These are phyloP conservation scores for Oscheius sp. DNA, from an alignment of 2,888 invertebrate genomes.

Conservation along the genomic window DNA sequence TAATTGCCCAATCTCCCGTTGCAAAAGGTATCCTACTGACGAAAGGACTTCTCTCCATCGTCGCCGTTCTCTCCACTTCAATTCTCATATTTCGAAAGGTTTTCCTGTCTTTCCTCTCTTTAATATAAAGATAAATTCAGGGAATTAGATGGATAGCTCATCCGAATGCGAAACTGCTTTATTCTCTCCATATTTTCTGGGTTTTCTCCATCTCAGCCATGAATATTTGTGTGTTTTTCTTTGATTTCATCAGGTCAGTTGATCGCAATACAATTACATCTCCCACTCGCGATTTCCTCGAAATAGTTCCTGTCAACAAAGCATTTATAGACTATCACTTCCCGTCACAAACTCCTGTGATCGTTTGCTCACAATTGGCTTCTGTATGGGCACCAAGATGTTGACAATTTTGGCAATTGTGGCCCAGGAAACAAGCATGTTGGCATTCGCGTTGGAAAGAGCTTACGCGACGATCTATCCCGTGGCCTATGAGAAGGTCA, in stretches of 20 bases:
- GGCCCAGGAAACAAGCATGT: slow-evolving; percentile 5
- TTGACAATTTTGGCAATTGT: not conserved
- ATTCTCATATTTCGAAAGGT: not conserved
- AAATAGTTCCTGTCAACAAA: not conserved
- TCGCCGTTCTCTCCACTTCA: not conserved
- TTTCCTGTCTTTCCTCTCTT: not conserved
- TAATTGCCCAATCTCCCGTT: not conserved
- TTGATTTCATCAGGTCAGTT: not conserved
- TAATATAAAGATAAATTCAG: not conserved
- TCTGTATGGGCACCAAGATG: slow-evolving; percentile 12
- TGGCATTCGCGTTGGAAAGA: slow-evolving; percentile 11
- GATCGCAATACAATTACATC: no score
- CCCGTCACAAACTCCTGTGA: not conserved
- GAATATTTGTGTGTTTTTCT: not conserved
- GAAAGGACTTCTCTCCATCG: not conserved
- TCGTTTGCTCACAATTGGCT: slow-evolving; percentile 4
- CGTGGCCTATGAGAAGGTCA: not conserved
- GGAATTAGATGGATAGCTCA: slow-evolving; percentile 9
- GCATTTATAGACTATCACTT: not conserved
- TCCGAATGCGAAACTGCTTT: slow-evolving; percentile 1
- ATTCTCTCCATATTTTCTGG: slow-evolving; percentile 10
- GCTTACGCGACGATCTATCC: slow-evolving; percentile 1
- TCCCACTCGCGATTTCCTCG: no score
- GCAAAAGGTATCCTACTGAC: not conserved
- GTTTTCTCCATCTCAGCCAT: not conserved